A percentile compares a stretch with the other conserved stretches of the same genome.
Conservation (phyloP, 2,888 invertebrate genomes). For the Craniophora ligustri region DNA sequence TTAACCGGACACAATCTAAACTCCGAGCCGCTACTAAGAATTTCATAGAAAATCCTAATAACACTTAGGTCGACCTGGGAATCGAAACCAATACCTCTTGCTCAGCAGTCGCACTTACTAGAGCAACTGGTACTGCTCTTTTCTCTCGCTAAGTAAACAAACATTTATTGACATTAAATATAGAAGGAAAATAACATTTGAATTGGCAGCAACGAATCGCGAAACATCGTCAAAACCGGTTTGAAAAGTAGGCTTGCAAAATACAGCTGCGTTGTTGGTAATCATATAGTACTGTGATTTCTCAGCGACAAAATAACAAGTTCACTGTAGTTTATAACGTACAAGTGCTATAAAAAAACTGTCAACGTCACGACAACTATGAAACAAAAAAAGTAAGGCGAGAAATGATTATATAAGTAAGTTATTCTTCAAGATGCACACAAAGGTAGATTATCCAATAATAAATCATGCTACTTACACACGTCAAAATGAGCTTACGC, state of each 20-base stretch:
- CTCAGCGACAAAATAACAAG: slow-evolving; percentile 49
- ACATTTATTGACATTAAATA: slow-evolving; percentile 22
- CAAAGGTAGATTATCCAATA: slow-evolving; percentile 56
- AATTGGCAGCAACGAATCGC: slow-evolving; percentile 61
- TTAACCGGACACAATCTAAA: no score
- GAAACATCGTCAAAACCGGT: slow-evolving; percentile 79
- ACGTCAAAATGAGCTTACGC: slow-evolving; percentile 78
- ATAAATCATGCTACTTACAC: slow-evolving; percentile 81
- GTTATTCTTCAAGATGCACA: slow-evolving; percentile 56
- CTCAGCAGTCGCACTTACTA: no score
- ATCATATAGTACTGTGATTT: slow-evolving; percentile 59
- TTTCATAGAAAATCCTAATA: no score
- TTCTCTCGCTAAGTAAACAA: background rate
- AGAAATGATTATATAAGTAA: slow-evolving; percentile 60
- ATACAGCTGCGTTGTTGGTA: slow-evolving; percentile 65
- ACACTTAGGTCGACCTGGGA: no score
- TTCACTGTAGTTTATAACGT: slow-evolving; percentile 46
- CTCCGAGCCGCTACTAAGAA: no score
- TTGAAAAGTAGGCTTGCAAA: slow-evolving; percentile 82
- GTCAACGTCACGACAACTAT: slow-evolving; percentile 48
- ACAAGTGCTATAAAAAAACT: slow-evolving; percentile 41
- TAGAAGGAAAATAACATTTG: slow-evolving; percentile 36
- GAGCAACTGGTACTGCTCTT: no score
- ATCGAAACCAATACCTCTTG: no score
- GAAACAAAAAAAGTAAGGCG: slow-evolving; percentile 49